Percentiles rank a stretch among this genome's conserved stretches.
phyloP scores from a whole-genome alignment of 2,797 vertebrate species.

The Falco berigora region DNA sequence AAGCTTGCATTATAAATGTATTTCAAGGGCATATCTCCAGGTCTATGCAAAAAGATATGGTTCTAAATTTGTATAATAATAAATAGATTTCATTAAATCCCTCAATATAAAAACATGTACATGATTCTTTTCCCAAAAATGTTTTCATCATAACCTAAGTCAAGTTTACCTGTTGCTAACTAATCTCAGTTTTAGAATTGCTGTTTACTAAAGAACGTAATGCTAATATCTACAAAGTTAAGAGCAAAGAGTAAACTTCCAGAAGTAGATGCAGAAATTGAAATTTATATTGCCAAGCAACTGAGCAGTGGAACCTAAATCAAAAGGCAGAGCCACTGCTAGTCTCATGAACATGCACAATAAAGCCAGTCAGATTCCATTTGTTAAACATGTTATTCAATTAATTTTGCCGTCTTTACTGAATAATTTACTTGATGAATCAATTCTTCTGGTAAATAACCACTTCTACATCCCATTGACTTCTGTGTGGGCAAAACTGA shows the following conservation, averaged over 20 bases:
- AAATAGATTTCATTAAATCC: neutral
- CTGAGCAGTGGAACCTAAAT: neutral
- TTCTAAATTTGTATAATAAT: neutral
- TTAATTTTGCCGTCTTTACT: conserved; percentile 6
- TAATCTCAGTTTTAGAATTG: neutral
- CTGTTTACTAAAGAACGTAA: fast-evolving
- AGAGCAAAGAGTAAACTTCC: neutral
- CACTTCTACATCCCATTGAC: neutral
- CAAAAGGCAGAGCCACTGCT: neutral
- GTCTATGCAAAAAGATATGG: neutral
- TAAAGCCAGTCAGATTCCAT: neutral
- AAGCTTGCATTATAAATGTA: neutral
- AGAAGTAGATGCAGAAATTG: neutral
- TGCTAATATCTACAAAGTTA: fast-evolving
- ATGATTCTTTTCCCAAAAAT: neutral
- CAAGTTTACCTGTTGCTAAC: neutral
- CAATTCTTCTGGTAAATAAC: conserved; percentile 1
- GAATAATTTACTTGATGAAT: neutral
- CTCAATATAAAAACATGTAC: neutral
- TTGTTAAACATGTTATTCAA: neutral
- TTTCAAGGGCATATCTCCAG: neutral
- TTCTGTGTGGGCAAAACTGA: neutral
- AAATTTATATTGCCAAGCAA: neutral
- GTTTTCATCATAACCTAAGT: neutral
- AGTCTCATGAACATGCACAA: neutral